phyloP scores from a whole-genome alignment of 1,140 invertebrate species.

The Oedothorax gibbosus region DNA sequence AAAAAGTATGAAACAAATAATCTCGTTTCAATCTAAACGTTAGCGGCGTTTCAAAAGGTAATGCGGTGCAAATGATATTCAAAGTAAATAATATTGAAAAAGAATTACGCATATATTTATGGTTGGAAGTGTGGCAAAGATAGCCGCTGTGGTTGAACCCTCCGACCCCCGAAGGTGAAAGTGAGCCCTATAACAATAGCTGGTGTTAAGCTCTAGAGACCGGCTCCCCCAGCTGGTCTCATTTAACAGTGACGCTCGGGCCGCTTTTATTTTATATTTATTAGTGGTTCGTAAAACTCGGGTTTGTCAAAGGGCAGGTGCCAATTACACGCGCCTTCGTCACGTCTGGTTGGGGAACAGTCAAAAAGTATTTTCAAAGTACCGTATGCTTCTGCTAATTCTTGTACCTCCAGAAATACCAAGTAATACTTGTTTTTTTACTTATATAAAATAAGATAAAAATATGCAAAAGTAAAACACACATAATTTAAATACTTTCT shows the following conservation, averaged over 20 bases:
- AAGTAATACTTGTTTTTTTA: too few relatives aligned
- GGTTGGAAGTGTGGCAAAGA: neutral
- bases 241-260: slow-evolving; percentile 37
- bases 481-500: too few relatives aligned
- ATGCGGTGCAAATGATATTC: too few relatives aligned
- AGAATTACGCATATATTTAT: neutral
- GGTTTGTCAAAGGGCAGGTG: slow-evolving; percentile 40
- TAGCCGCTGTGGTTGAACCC: neutral
- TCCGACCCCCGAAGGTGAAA: slow-evolving; percentile 29
- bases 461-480: too few relatives aligned
- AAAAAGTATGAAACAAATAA: too few relatives aligned
- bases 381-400: too few relatives aligned
- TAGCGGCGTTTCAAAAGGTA: too few relatives aligned
- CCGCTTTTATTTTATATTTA: slow-evolving; percentile 54
- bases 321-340: slow-evolving; percentile 51
- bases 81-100: too few relatives aligned
- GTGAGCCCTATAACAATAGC: slow-evolving; percentile 38
- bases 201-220: slow-evolving; percentile 44
- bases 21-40: too few relatives aligned
- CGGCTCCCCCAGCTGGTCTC: slow-evolving; percentile 43
- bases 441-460: too few relatives aligned
- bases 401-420: too few relatives aligned
- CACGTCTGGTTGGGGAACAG: slow-evolving; percentile 17
- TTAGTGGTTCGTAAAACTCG: slow-evolving; percentile 49
- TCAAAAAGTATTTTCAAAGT: too few relatives aligned